phyloP scores from a whole-genome alignment of 2,113 vertebrate species.

The Lagenorhynchus albirostris region DNA sequence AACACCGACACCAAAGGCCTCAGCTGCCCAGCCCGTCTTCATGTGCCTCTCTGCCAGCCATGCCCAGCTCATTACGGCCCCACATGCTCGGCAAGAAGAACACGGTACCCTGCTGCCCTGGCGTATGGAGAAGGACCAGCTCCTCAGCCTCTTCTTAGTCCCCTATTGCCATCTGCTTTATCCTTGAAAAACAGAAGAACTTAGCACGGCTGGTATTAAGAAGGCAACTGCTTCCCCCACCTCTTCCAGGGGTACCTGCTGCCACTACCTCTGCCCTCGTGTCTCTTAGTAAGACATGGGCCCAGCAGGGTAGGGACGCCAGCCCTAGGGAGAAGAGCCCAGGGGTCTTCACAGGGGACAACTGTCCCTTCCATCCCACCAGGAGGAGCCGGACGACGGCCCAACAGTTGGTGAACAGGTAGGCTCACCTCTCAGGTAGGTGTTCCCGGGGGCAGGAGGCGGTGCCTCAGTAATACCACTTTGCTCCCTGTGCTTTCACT shows the following conservation, averaged over 20 bases:
- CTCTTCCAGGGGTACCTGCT: not conserved
- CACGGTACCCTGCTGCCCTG: not conserved
- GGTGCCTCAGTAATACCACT: accelerated
- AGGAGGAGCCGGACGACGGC: accelerated
- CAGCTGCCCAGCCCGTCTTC: not conserved
- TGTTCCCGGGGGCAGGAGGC: not conserved
- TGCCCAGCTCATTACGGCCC: not conserved
- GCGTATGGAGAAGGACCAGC: not conserved
- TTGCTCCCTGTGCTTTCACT: not conserved
- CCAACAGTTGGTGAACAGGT: not conserved
- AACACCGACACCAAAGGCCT: not conserved
- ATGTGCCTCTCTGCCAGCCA: not conserved
- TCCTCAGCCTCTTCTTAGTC: not conserved
- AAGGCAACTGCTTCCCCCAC: not conserved
- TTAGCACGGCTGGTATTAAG: not conserved
- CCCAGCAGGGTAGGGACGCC: not conserved
- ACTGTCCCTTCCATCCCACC: no score
- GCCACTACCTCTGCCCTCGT: not conserved
- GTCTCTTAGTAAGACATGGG: not conserved
- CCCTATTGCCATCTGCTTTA: not conserved
- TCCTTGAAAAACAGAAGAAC: not conserved
- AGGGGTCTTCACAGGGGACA: not conserved
- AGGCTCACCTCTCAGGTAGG: not conserved
- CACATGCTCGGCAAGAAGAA: not conserved
- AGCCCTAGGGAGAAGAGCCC: not conserved